Evolutionary conservation across 2,888 invertebrate species (phyloP).

Genomic region (Dendrolimus houi): DNA sequence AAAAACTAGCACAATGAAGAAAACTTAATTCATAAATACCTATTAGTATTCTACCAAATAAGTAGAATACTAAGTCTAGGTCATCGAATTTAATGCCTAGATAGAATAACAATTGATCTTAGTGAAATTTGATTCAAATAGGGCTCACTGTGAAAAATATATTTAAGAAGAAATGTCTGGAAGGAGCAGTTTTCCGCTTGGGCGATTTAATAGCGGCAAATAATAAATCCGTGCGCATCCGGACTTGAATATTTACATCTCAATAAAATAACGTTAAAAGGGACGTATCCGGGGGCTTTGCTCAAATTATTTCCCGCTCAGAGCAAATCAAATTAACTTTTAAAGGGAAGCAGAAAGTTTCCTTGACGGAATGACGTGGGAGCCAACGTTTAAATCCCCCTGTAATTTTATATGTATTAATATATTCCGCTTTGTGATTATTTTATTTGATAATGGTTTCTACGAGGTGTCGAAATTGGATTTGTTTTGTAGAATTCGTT

Average conservation of each 20-base stretch:
- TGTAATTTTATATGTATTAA: background rate
- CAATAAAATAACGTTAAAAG: slow-evolving; percentile 7
- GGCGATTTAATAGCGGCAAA: background rate
- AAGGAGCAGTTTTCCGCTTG: background rate
- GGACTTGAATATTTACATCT: slow-evolving; percentile 1
- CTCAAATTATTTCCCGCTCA: slow-evolving; percentile 16
- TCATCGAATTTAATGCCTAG: too few species aligned
- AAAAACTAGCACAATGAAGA: too few species aligned
- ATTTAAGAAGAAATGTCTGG: too few species aligned
- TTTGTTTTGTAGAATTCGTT: background rate
- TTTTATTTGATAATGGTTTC: background rate
- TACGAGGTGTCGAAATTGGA: background rate
- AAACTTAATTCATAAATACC: too few species aligned
- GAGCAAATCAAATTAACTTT: slow-evolving; percentile 18
- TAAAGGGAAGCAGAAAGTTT: slow-evolving; percentile 7
- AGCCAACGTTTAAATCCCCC: background rate
- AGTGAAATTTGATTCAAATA: too few species aligned
- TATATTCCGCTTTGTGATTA: background rate
- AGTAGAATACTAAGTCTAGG: too few species aligned
- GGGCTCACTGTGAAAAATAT: too few species aligned
- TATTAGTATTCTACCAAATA: too few species aligned
- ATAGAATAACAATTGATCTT: too few species aligned
- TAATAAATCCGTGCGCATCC: background rate
- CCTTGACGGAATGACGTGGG: slow-evolving; percentile 9
- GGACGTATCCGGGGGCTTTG: slow-evolving; percentile 4